Base-by-base conservation (phyloP, 37 sponge, comb jelly and placozoan species). In the Ianthella basta region DNA sequence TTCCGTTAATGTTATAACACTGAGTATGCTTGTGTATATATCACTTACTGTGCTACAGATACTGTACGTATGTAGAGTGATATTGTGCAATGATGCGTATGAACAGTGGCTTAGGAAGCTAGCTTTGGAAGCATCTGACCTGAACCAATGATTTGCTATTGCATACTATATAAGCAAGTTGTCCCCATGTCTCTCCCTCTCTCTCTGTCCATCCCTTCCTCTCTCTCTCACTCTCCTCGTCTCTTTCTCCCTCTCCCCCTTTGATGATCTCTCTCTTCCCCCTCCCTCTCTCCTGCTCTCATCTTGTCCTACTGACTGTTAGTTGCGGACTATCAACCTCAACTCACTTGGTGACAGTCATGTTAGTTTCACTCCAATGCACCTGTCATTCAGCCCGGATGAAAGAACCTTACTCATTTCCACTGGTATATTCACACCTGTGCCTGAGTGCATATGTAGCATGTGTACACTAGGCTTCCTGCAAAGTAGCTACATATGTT, bases 311-410 rank as follows among this genome's bases (percentile, higher is more conserved):
- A 1, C 27, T 70, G 35, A 0, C 40, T 55, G 12, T 4, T 72
- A 94, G 91, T 63, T 65, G 38, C 82, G 90, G 33, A n/a, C 20
- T 30, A 90, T 96, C 56, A 96, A 96, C 56, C 15, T 96, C 83
- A 96, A 96, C 87, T 82, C 84, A 21, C 33, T 94, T 56, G 94
- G 91, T 29, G 97, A 96, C 88, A 85, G 89, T 59, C 89, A 69
- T 86, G 94, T 96, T 24, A 94, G 94, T 63, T 93, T 96, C 59
- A 94, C 87, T 36, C 85, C 94, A 14, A 89, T 96, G 90, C 72
- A 91, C 83, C n/a, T 91, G 12, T 88, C 91, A 20, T 91, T 94
- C 81, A 91, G 92, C 87, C 94, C 94, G 8, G 81, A 87, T 83
- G 84, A 60, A 15, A 80, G 66, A 24, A 86, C 68, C 80, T 41